Base-by-base conservation (phyloP, 1,140 invertebrate species). In the Eubasilissa regina region DNA sequence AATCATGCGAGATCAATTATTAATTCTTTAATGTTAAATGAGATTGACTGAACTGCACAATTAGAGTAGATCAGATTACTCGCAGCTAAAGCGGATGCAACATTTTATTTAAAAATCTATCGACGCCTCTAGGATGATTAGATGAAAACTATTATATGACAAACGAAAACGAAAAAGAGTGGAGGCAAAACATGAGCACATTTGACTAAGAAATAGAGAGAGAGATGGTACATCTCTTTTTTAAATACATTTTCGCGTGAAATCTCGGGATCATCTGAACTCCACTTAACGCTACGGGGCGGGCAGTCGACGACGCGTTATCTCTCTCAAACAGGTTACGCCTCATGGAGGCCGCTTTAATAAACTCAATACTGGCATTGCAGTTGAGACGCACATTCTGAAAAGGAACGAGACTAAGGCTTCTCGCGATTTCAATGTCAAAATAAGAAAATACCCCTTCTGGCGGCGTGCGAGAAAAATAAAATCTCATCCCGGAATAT, bases 281-380 rank as follows among this genome's bases (percentile, higher is more conserved):
- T 15, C 11, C 25, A 47, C 66, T 51, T 70, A 70, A 51, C 44
- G n/a, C 45, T 70, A 13, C 25, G 19, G 19, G 66, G 45, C 66
- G 66, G 45, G 45, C 66, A 70, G 48, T 70, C 45, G 66, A 70
- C 66, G 66, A 25, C 66, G 45, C 47, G 66, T 70, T 70, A 70
- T 70, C 66, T 70, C 47, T 48, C 66, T 25, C 45, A 0, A 25
- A 15, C 66, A 70, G 66, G 66, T 70, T 70, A 51, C 47, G 45
- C 66, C 15, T 17, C 25, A 15, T 64, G 35, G 11, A 19, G n/a
- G 25, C 9, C 9, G 11, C 17, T 21, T 58, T 58, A 58, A 15
- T 58, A 21, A 58, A 8, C 55, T 9, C 10, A 1, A 15, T 19
- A 15, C 15, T 19, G 21, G n/a, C 55, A 10, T 35, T 35, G 25